Conservation (phyloP, 1,140 invertebrate genomes). For the Vollenhovia emeryi region DNA sequence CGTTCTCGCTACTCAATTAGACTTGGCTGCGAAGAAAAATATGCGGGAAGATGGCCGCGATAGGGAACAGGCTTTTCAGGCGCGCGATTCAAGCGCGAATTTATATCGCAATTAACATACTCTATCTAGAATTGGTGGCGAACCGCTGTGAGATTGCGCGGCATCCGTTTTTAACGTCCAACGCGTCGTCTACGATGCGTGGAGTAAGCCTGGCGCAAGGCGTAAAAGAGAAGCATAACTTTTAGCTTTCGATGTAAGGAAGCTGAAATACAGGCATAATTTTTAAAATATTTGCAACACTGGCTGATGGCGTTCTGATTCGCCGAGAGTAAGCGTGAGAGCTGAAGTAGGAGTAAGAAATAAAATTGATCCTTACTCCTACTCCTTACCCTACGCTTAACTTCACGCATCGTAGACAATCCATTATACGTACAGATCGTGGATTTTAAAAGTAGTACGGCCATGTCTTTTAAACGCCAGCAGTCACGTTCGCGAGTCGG, state of each 20-base stretch:
- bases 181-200: too few species aligned
- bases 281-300: too few species aligned
- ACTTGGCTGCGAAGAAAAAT: neutral
- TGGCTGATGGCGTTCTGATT: too few species aligned
- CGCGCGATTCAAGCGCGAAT: neutral
- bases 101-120: neutral
- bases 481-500: neutral
- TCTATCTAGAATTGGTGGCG: neutral
- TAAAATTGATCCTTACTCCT: too few species aligned
- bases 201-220: too few species aligned
- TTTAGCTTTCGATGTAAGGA: too few species aligned
- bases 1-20: constrained; percentile 7
- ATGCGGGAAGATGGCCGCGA: neutral
- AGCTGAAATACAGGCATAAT: too few species aligned
- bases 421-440: neutral
- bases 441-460: neutral
- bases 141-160: neutral
- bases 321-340: too few species aligned
- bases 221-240: too few species aligned
- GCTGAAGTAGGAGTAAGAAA: too few species aligned
- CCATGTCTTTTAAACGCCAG: neutral
- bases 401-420: too few species aligned
- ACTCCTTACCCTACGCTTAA: too few species aligned
- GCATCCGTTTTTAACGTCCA: neutral
- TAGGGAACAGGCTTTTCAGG: neutral